A percentile compares a stretch with the other conserved stretches of the same genome.
Conservation (phyloP, 1,140 invertebrate species). For the Lordiphosa mommai region DNA sequence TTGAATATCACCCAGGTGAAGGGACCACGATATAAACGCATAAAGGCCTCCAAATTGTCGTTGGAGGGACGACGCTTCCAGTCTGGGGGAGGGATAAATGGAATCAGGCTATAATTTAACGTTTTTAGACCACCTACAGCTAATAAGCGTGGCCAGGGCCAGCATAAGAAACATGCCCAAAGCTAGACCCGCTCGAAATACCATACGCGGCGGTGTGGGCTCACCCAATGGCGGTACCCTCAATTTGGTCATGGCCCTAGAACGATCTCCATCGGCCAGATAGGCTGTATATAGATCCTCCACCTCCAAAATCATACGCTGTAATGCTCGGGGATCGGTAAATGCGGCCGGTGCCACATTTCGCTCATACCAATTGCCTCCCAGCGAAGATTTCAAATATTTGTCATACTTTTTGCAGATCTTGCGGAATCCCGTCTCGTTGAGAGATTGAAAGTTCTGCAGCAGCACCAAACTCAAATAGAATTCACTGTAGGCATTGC, state of each 20-base stretch:
- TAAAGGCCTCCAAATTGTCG: slow-evolving; percentile 18
- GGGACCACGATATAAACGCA: slow-evolving; percentile 84
- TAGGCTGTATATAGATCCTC: slow-evolving; percentile 85
- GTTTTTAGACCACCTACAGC: slow-evolving; percentile 42
- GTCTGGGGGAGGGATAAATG: slow-evolving; percentile 67
- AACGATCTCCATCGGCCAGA: slow-evolving; percentile 85
- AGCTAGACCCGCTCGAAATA: slow-evolving; percentile 84
- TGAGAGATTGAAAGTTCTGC: slow-evolving; percentile 95
- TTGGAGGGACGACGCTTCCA: slow-evolving; percentile 34
- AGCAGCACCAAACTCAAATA: slow-evolving; percentile 97
- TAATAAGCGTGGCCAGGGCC: slow-evolving; percentile 69
- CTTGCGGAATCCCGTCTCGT: slow-evolving; percentile 99
- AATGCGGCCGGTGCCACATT: slow-evolving; percentile 28
- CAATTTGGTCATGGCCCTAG: slow-evolving; percentile 86
- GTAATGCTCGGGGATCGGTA: slow-evolving; percentile 20
- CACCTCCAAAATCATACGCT: slow-evolving; percentile 83
- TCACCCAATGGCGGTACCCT: slow-evolving; percentile 87
- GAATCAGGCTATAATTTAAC: no score
- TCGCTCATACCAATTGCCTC: slow-evolving; percentile 21
- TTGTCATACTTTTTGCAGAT: slow-evolving; percentile 99
- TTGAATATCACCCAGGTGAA: slow-evolving; percentile 85
- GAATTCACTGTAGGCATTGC: slow-evolving; percentile 98
- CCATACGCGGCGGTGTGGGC: slow-evolving; percentile 83
- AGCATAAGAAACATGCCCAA: slow-evolving; percentile 84
- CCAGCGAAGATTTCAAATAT: slow-evolving; percentile 36